Percentiles rank a stretch among this genome's conserved stretches.
Conservation (phyloP, 2,113 vertebrate genomes). For the Oryzias melastigma region DNA sequence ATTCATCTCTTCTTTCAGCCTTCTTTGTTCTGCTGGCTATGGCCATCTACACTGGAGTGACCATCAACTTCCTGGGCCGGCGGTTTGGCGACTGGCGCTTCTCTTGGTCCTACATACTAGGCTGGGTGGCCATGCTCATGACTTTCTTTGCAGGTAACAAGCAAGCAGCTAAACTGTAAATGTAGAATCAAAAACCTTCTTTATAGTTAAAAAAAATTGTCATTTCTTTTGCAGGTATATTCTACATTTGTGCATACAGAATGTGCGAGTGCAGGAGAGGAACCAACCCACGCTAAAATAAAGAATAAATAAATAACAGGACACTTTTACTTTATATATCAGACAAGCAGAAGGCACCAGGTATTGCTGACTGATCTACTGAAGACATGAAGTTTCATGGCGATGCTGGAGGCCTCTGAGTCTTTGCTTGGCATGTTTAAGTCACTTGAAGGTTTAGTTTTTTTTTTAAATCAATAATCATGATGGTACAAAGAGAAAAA, state of each 20-base stretch:
- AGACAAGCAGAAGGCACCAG: slow-evolving; percentile 7
- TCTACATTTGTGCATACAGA: slow-evolving; percentile 87
- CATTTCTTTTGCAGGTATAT: slow-evolving; percentile 77
- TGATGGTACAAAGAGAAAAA: slow-evolving; percentile 4
- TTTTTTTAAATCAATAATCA: slow-evolving; percentile 8
- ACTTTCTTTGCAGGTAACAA: slow-evolving; percentile 85
- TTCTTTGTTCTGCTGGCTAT: slow-evolving; percentile 83
- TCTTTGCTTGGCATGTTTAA: slow-evolving; percentile 12
- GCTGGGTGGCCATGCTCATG: slow-evolving; percentile 88
- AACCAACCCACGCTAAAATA: slow-evolving; percentile 71
- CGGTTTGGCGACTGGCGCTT: slow-evolving; percentile 88
- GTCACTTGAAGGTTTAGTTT: slow-evolving; percentile 1
- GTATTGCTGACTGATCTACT: slow-evolving; percentile 39
- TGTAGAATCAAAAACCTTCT: no score
- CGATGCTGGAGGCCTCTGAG: slow-evolving; percentile 17
- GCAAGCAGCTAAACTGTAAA: no score
- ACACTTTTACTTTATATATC: slow-evolving; percentile 18
- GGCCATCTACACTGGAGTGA: slow-evolving; percentile 86
- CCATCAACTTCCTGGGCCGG: slow-evolving; percentile 83
- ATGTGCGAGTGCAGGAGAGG: slow-evolving; percentile 82
- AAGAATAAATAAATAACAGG: slow-evolving; percentile 3
- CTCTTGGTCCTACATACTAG: slow-evolving; percentile 89
- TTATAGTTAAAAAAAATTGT: not conserved
- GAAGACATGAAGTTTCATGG: slow-evolving; percentile 36
- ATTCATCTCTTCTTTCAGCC: slow-evolving; percentile 50